Base-by-base conservation (phyloP, 2,113 vertebrate genomes). In the Stictonetta naevosa region DNA sequence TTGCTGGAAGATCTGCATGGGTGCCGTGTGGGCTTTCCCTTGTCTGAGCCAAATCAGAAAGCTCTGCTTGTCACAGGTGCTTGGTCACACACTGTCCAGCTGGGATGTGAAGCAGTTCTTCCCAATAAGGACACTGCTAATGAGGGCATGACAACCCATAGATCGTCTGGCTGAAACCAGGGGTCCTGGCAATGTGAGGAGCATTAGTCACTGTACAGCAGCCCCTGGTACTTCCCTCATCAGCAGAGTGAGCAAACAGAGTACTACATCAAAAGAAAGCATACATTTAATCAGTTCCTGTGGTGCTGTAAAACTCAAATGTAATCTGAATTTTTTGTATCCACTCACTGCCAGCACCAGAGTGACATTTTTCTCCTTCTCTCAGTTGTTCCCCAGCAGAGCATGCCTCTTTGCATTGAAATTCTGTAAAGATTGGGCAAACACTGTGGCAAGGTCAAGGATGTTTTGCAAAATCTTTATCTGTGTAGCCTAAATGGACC, bases 1-100 rank as follows among this genome's bases (percentile, higher is more conserved):
- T 13, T 21, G 44, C n/a, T 62, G 36, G 26, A 0, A 0, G 13
- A 19, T 81, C 53, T 56, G 15, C 38, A 16, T 0, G 9, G 66
- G 18, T 0, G 0, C 25, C 8, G 11, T 18, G 13, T 55, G 55
- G 22, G 22, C n/a, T 77, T 83, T 58, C 31, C 11, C 20, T 73
- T 34, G 40, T 69, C 31, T 7, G 19, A 83, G 59, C 3, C 3
- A 31, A 69, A 63, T 36, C 0, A 1, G 20, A 59, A 82, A 86
- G 55, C 40, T 50, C 67, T 50, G 55, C 17, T 83, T 58, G 21
- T 63, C 36, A 6, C 48, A 48, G 29, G 29, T 9, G 31, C 21
- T 68, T n/a, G 10, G 38, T 38, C 33, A 20, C 13, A 25, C 31
- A 12, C 21, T 25, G 50, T 73, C 42, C 6, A 4, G 50, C 59